A percentile compares a stretch with the other conserved stretches of the same genome.
Evolutionary conservation across 23 tunicate genomes (phyloP).

Genomic region (Phallusia fumigata): DNA sequence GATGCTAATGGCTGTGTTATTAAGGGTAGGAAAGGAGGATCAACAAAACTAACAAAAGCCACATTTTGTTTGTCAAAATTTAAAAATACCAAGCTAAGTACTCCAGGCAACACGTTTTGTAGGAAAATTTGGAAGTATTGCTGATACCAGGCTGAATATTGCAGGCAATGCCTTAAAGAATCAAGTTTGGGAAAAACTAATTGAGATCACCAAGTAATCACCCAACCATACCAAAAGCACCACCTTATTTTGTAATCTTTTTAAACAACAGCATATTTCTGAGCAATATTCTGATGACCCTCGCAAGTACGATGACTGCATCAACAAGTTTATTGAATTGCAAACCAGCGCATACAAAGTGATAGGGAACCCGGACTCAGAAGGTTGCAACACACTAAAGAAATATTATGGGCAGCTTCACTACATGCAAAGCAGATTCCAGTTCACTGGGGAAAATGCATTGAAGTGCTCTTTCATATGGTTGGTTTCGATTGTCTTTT

Average conservation of each 20-base stretch:
- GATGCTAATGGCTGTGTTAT: too few relatives aligned
- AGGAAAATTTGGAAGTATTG: too few relatives aligned
- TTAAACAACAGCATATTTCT: constrained; percentile 56
- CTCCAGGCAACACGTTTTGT: too few relatives aligned
- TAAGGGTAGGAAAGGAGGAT: too few relatives aligned
- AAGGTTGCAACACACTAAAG: constrained; percentile 77
- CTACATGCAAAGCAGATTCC: constrained; percentile 96
- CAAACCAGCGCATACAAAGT: constrained; percentile 80
- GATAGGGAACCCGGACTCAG: constrained; percentile 57
- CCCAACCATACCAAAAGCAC: background rate
- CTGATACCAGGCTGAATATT: too few relatives aligned
- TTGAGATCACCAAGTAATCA: too few relatives aligned
- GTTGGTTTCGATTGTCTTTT: constrained; percentile 23
- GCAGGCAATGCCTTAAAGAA: too few relatives aligned
- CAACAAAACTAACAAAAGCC: too few relatives aligned
- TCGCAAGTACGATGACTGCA: constrained; percentile 64
- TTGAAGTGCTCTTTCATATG: constrained; percentile 61
- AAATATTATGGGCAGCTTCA: constrained; percentile 93
- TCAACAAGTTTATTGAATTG: constrained; percentile 59
- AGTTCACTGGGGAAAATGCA: constrained; percentile 73
- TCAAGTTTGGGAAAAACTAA: too few relatives aligned
- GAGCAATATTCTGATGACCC: constrained; percentile 82
- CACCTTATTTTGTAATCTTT: background rate
- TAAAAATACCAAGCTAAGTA: too few relatives aligned
- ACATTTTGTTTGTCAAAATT: too few relatives aligned